Percentiles rank a stretch among this genome's conserved stretches.
These are phyloP conservation scores for Holothuria glaberrima DNA, from an alignment of 35 echinoderm and acorn worm species.

Conservation along the genomic window DNA sequence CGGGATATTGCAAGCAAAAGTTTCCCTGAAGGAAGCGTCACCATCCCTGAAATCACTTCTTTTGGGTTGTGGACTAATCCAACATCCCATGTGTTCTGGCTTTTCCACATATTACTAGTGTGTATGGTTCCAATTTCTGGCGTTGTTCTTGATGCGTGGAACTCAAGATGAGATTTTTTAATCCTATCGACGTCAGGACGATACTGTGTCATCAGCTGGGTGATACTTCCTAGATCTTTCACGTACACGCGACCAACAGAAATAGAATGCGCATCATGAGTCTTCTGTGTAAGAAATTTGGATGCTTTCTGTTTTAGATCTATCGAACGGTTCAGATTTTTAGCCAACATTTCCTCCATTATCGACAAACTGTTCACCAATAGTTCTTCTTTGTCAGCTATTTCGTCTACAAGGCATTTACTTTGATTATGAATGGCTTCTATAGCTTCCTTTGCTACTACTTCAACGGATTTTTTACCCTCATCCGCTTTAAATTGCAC, in stretches of 20 bases:
- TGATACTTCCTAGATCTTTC: not conserved
- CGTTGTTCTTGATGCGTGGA: not conserved
- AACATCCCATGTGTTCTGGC: slow-evolving; percentile 16
- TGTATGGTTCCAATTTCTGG: not conserved
- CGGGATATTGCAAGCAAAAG: slow-evolving; percentile 23
- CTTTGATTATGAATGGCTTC: slow-evolving; percentile 9
- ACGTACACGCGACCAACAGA: not conserved
- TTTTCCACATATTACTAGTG: not conserved
- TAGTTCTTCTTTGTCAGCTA: not conserved
- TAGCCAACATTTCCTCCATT: not conserved
- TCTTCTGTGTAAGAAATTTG: not conserved
- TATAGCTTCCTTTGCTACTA: not conserved
- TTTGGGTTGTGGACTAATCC: not conserved
- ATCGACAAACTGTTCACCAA: not conserved
- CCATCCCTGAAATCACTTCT: slow-evolving; percentile 8
- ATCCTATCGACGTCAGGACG: not conserved
- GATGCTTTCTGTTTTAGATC: not conserved
- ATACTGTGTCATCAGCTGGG: not conserved
- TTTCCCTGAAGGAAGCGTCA: slow-evolving; percentile 8
- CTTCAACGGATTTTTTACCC: not conserved
- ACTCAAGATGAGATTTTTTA: not conserved
- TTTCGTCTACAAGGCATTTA: not conserved
- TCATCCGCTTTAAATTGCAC: not conserved
- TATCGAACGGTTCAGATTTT: not conserved
- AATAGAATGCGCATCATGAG: not conserved